Conservation (phyloP, 1,140 invertebrate genomes). For the Spodoptera litura region DNA sequence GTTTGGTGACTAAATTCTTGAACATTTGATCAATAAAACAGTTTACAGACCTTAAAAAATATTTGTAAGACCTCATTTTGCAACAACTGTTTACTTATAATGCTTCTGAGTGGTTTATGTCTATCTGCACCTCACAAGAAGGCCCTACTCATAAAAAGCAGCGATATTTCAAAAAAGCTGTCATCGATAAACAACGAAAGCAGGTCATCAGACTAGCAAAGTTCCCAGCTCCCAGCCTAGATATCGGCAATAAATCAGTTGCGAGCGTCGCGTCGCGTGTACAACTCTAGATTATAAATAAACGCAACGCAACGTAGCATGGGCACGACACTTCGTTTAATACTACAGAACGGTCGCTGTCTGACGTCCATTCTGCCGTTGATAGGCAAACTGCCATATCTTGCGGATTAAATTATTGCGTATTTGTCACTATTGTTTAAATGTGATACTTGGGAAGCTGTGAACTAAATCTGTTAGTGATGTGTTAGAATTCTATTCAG, state of each 20-base stretch:
- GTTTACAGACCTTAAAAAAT: no score
- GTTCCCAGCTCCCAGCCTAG: conserved; percentile 27
- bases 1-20: no score
- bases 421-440: conserved; percentile 35
- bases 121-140: no score
- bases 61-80: no score
- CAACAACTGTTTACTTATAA: no score
- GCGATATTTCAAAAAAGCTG: no score
- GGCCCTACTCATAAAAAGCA: no score
- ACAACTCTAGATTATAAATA: conserved; percentile 53
- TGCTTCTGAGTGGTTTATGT: no score
- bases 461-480: background rate
- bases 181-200: background rate
- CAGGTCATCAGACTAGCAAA: background rate
- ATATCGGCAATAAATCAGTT: conserved; percentile 44
- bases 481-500: background rate
- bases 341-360: conserved; percentile 29
- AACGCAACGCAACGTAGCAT: conserved; percentile 45
- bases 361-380: conserved; percentile 28
- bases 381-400: conserved; percentile 30
- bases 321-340: conserved; percentile 45
- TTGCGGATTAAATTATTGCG: conserved; percentile 30
- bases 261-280: conserved; percentile 33
- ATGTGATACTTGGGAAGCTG: background rate
- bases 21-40: no score